These are phyloP conservation scores for Solenodon paradoxus DNA, from an alignment of 2,113 vertebrate genomes.

Conservation along the genomic window DNA sequence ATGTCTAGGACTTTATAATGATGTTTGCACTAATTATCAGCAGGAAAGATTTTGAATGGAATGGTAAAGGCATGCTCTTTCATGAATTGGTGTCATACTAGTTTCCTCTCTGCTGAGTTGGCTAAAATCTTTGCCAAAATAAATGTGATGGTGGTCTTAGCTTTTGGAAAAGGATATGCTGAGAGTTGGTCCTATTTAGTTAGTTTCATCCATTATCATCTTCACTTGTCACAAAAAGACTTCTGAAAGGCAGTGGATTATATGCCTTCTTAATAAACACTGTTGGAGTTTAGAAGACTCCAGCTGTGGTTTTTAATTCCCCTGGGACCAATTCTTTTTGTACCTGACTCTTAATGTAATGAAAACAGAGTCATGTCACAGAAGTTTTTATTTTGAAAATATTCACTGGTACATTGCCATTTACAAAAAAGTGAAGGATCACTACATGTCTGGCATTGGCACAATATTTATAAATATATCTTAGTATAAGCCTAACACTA, in stretches of 20 bases:
- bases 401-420: not conserved
- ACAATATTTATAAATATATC: not conserved
- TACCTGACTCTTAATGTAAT: not conserved
- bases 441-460: not conserved
- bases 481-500: not conserved
- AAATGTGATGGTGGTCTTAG: not conserved
- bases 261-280: not conserved
- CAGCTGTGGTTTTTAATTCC: not conserved
- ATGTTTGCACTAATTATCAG: not conserved
- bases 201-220: not conserved
- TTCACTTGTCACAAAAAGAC: not conserved
- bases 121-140: slow-evolving; percentile 6
- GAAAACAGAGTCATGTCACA: not conserved
- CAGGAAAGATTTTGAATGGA: slow-evolving; percentile 10
- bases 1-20: not conserved
- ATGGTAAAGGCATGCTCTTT: slow-evolving; percentile 57
- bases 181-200: not conserved
- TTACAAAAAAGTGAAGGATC: not conserved
- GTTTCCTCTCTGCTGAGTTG: slow-evolving; percentile 35
- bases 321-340: not conserved
- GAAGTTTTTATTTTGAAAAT: not conserved
- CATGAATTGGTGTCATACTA: not conserved
- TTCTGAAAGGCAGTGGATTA: slow-evolving; percentile 4
- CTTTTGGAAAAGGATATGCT: not conserved
- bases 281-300: not conserved